Percentiles rank a stretch among this genome's conserved stretches.
These are phyloP conservation scores for Beroe forskalii DNA, from an alignment of 37 sponge, comb jelly and placozoan genomes.

Conservation along the genomic window DNA sequence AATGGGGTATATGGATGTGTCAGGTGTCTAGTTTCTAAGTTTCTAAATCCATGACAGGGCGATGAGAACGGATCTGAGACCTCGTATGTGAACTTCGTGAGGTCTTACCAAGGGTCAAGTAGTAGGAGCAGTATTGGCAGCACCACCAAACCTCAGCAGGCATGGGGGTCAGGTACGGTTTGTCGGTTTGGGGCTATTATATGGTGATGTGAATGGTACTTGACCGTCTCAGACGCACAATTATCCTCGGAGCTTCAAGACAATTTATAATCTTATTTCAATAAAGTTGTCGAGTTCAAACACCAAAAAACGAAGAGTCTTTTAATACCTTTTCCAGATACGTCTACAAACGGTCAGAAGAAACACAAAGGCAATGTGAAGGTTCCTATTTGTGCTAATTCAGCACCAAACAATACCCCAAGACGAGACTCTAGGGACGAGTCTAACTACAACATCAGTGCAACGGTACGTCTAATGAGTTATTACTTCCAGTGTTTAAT, in stretches of 20 bases:
- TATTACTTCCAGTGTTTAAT: too few relatives aligned
- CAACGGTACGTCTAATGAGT: not conserved
- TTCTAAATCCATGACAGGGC: not conserved
- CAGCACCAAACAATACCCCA: not conserved
- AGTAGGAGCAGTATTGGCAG: constrained; percentile 16
- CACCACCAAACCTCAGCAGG: constrained; percentile 9
- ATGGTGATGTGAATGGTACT: too few relatives aligned
- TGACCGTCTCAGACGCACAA: too few relatives aligned
- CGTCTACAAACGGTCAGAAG: not conserved
- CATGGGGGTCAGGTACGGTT: constrained; percentile 16
- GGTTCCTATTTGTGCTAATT: not conserved
- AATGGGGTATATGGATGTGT: too few relatives aligned
- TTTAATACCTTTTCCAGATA: too few relatives aligned
- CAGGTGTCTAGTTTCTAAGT: not conserved
- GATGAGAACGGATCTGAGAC: constrained; percentile 56
- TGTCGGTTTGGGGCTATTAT: not conserved
- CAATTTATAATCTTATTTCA: too few relatives aligned
- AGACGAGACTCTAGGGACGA: constrained; percentile 7
- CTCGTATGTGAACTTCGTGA: constrained; percentile 51
- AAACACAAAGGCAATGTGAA: constrained; percentile 33
- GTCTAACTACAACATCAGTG: constrained; percentile 1
- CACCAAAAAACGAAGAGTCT: too few relatives aligned
- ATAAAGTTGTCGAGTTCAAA: too few relatives aligned
- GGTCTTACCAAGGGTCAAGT: constrained; percentile 47
- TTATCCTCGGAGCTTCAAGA: too few relatives aligned